A percentile compares a stretch with the other conserved stretches of the same genome.
Evolutionary conservation across 2,113 vertebrate genomes (phyloP).

Genomic region (Hyperopisus bebe): DNA sequence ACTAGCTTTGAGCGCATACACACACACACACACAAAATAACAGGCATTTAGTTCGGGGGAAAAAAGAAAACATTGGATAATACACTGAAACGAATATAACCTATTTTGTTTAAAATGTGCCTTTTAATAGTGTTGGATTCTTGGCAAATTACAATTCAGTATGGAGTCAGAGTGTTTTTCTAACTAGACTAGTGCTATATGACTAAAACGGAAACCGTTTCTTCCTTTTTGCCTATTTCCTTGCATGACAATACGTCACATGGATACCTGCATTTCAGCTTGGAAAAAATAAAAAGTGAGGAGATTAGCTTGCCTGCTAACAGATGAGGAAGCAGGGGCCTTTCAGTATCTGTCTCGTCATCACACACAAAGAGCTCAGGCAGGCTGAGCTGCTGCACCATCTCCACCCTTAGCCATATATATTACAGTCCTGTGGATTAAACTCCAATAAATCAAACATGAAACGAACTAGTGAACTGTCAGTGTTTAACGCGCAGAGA

Average conservation of each 20-base stretch:
- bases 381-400: not conserved
- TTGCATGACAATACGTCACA: no score
- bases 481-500: slow-evolving; percentile 44
- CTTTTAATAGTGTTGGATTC: not conserved
- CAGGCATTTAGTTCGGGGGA: not conserved
- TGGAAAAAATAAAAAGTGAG: not conserved
- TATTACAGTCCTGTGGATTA: slow-evolving; percentile 42
- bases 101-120: not conserved
- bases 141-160: not conserved
- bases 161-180: not conserved
- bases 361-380: not conserved
- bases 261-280: not conserved
- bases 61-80: not conserved
- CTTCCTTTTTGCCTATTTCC: not conserved
- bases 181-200: not conserved
- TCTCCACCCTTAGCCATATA: slow-evolving; percentile 34
- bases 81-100: not conserved
- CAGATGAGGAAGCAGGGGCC: not conserved
- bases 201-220: not conserved
- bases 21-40: not conserved
- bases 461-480: slow-evolving; percentile 49
- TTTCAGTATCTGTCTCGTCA: not conserved
- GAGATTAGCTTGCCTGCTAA: not conserved
- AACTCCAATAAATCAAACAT: slow-evolving; percentile 41
- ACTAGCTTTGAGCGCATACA: not conserved